phyloP scores from a whole-genome alignment of 2,113 vertebrate species.

The Coregonus clupeaformis region DNA sequence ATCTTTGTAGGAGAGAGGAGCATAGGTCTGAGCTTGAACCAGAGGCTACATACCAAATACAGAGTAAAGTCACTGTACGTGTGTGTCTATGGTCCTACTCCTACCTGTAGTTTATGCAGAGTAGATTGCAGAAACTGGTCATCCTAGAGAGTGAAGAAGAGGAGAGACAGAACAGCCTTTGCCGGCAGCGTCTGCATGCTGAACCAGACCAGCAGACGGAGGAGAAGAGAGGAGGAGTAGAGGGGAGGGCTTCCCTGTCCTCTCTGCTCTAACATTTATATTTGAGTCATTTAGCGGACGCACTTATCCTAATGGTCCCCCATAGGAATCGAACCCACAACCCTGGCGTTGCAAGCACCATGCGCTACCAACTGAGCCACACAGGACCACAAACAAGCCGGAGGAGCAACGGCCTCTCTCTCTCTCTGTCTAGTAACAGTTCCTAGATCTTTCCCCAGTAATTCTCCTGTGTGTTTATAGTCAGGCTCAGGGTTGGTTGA shows the following conservation, averaged over 20 bases:
- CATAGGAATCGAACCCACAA: too few species aligned
- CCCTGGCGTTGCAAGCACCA: too few species aligned
- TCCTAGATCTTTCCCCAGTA: neutral
- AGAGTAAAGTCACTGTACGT: neutral
- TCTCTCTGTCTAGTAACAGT: neutral
- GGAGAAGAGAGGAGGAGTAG: conserved; percentile 7
- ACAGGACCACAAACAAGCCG: neutral
- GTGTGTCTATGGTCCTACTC: conserved; percentile 45
- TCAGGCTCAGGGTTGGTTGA: neutral
- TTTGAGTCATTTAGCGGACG: too few species aligned
- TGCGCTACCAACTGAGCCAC: too few species aligned
- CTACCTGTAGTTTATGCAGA: conserved; percentile 47
- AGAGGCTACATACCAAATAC: neutral
- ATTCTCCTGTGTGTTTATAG: too few species aligned
- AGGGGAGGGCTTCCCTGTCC: conserved; percentile 6
- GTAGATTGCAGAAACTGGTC: conserved; percentile 68
- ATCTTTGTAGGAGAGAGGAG: neutral
- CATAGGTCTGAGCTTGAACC: neutral
- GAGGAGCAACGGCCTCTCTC: neutral
- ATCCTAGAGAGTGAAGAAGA: conserved; percentile 72
- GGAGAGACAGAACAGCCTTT: conserved; percentile 46
- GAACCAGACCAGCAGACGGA: conserved; percentile 21
- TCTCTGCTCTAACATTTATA: neutral
- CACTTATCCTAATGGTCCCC: too few species aligned
- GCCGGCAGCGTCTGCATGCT: conserved; percentile 61